Evolutionary conservation across 2,888 invertebrate genomes (phyloP), one percentile per base, ranked within the genome.

Genomic region (Tetragonisca angustula): DNA sequence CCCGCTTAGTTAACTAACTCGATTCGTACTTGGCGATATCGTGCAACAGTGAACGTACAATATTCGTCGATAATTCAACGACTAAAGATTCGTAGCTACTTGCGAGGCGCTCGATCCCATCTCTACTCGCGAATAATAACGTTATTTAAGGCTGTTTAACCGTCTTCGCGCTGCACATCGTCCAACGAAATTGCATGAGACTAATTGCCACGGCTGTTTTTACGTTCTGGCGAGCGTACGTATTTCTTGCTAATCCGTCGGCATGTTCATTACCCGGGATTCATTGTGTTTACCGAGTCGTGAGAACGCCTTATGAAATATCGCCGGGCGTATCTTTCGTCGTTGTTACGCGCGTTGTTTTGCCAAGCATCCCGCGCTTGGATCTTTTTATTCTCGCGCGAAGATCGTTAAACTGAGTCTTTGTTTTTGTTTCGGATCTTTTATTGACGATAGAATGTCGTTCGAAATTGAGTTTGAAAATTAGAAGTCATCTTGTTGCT

Each of bases 71-170:
- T 43, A 43, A 36, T 36, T 9, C 36, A 36, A 43, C 43, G 9
- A 43, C 9, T 9, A 43, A 43, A 9, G 9, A 43, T 43, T 43
- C 43, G 9, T 11, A 6, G 43, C 43, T 43, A 11, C 43, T 43
- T 43, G 43, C 43, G 43, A 43, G 43, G 9, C 43, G 9, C 43
- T 43, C 43, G 43, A 43, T 43, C 9, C 43, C 43, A 43, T 43
- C 43, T 43, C 43, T 43, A 43, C 32, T n/a, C 24, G 50, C 54
- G 56, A 74, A 80, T 81, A 80, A 80, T 80, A 74, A 70, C 69
- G 59, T 81, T 82, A 70, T 81, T 82, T 69, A 74, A 74, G 74
- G 62, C 74, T 65, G 74, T 82, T 82, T 59, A 82, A 80, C 81
- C 36, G 81, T 50, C 50, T 36, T 69, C 74, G 5, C 56, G 50